Evolutionary conservation across 2,888 invertebrate species (phyloP).

Genomic region (Nephrotoma appendiculata): DNA sequence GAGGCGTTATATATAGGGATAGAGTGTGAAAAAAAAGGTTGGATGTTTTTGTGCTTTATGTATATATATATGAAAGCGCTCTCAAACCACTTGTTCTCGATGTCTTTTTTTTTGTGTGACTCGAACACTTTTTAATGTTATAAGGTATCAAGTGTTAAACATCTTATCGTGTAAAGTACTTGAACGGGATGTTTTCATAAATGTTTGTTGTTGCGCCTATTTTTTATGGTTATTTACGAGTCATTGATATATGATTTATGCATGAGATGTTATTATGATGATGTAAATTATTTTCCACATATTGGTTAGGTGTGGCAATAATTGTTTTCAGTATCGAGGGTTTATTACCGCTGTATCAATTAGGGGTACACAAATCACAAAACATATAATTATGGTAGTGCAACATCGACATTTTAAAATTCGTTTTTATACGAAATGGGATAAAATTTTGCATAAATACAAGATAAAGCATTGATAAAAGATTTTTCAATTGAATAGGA

Average conservation of each 20-base stretch:
- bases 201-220: background rate
- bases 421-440: no score
- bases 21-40: background rate
- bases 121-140: background rate
- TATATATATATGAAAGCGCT: background rate
- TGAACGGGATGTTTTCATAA: background rate
- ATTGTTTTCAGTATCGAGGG: no score
- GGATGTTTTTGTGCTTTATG: background rate
- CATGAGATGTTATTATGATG: background rate
- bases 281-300: no score
- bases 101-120: background rate
- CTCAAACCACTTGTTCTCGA: background rate
- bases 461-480: no score
- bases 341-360: fast-evolving
- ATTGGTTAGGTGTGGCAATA: no score
- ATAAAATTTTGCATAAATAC: no score
- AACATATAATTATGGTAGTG: no score
- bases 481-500: background rate
- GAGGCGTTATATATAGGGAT: background rate
- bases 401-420: no score
- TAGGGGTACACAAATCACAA: no score
- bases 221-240: background rate
- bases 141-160: background rate
- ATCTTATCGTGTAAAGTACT: background rate
- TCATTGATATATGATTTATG: background rate